These are phyloP conservation scores for Pipistrellus pygmaeus DNA, from an alignment of 2,797 vertebrate species.

Conservation along the genomic window DNA sequence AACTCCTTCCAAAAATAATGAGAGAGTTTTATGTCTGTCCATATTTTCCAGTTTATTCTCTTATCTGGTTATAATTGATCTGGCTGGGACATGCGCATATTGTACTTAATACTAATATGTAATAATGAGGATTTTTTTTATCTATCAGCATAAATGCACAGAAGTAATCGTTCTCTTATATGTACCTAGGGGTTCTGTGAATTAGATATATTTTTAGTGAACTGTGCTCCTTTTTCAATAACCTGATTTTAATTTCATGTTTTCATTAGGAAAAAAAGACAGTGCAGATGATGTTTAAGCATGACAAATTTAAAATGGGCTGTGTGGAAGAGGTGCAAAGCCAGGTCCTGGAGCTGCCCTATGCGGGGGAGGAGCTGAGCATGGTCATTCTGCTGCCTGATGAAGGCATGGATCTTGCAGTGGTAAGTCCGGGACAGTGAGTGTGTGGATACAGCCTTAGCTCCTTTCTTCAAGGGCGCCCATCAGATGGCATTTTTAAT, in stretches of 20 bases:
- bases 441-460: neutral
- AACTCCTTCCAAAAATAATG: neutral
- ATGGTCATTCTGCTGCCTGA: slow-evolving; percentile 76
- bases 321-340: neutral
- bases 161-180: neutral
- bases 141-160: neutral
- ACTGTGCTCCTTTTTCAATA: neutral
- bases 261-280: slow-evolving; percentile 73
- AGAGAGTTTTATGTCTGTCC: neutral
- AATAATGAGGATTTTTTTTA: neutral
- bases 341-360: slow-evolving; percentile 74
- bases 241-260: neutral
- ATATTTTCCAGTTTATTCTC: neutral
- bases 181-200: neutral
- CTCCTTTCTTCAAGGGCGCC: neutral
- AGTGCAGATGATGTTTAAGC: slow-evolving; percentile 82
- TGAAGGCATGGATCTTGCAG: neutral
- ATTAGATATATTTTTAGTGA: neutral
- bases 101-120: neutral
- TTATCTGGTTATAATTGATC: neutral
- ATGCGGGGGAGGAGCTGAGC: neutral
- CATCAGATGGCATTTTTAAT: neutral
- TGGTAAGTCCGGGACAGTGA: slow-evolving; percentile 12
- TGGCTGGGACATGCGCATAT: neutral
- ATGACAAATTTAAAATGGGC: slow-evolving; percentile 43